Percentiles rank a stretch among this genome's conserved stretches.
These are phyloP conservation scores for Ephestia elutella DNA, from an alignment of 1,140 invertebrate genomes.

Conservation along the genomic window DNA sequence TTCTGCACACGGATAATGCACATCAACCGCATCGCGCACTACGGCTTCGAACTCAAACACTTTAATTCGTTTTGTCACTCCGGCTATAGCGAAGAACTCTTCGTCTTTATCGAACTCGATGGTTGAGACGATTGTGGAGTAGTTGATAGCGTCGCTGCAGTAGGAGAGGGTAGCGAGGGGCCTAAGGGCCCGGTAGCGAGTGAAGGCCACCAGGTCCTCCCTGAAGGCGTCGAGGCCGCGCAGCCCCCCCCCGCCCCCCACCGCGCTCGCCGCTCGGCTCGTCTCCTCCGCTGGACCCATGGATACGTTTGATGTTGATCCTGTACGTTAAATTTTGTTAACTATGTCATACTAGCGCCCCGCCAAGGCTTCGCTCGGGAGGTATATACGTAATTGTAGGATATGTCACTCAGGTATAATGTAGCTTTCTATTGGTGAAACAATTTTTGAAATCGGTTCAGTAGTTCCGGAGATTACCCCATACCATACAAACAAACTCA, in stretches of 20 bases:
- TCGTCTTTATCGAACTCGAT: constrained; percentile 98
- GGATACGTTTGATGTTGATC: neutral
- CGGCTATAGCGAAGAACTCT: constrained; percentile 97
- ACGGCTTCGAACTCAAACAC: constrained; percentile 93
- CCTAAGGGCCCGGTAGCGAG: constrained; percentile 85
- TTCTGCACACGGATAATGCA: constrained; percentile 94
- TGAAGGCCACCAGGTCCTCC: constrained; percentile 92
- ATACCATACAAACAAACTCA: too few relatives aligned
- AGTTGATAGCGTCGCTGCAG: constrained; percentile 88
- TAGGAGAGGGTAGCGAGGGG: constrained; percentile 93
- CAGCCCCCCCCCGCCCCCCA: constrained; percentile 13
- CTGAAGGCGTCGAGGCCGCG: constrained; percentile 86
- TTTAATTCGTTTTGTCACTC: constrained; percentile 96
- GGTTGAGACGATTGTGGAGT: constrained; percentile 95
- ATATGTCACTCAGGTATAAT: too few relatives aligned
- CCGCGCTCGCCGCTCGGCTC: constrained; percentile 2
- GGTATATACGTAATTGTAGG: too few relatives aligned
- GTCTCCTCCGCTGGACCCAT: neutral
- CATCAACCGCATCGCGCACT: constrained; percentile 88
- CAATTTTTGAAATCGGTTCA: too few relatives aligned
- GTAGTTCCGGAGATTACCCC: too few relatives aligned
- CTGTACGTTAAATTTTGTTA: too few relatives aligned
- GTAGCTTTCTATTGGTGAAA: too few relatives aligned
- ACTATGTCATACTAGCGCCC: too few relatives aligned
- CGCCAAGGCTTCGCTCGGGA: too few relatives aligned